Evolutionary conservation across 1,140 invertebrate species (phyloP).

Genomic region (Caenorhabditis inopinata): DNA sequence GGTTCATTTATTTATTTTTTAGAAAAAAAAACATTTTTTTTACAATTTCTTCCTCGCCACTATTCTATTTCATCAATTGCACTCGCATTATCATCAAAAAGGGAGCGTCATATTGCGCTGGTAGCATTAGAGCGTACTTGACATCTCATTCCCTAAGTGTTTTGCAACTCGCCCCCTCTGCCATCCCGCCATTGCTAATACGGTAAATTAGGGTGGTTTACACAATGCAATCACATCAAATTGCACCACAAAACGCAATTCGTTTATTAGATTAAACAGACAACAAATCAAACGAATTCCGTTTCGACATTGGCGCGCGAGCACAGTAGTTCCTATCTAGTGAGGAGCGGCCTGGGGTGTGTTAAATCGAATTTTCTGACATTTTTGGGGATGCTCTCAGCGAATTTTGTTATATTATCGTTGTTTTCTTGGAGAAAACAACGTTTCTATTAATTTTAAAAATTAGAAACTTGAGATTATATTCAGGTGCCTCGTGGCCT

Average conservation of each 20-base stretch:
- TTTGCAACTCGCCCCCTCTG: neutral
- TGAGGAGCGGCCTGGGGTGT: neutral
- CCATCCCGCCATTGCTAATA: neutral
- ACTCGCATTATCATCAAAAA: neutral
- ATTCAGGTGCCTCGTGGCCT: no score
- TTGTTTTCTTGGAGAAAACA: no score
- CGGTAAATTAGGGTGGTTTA: neutral
- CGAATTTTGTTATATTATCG: no score
- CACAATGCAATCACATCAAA: conserved; percentile 13
- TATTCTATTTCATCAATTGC: no score
- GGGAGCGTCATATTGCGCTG: neutral
- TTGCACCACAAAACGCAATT: neutral
- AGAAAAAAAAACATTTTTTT: no score
- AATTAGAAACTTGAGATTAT: no score
- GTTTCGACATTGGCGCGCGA: neutral
- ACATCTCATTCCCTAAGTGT: conserved; percentile 34
- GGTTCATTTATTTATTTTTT: no score
- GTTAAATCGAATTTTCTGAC: no score
- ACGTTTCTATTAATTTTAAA: no score
- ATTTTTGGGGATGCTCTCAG: no score
- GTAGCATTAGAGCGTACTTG: neutral
- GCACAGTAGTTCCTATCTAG: conserved; percentile 13
- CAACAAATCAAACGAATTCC: neutral
- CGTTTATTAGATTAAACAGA: neutral
- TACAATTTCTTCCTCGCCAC: no score